phyloP scores from a whole-genome alignment of 1,140 invertebrate genomes.

The Drosophila ananassae region DNA sequence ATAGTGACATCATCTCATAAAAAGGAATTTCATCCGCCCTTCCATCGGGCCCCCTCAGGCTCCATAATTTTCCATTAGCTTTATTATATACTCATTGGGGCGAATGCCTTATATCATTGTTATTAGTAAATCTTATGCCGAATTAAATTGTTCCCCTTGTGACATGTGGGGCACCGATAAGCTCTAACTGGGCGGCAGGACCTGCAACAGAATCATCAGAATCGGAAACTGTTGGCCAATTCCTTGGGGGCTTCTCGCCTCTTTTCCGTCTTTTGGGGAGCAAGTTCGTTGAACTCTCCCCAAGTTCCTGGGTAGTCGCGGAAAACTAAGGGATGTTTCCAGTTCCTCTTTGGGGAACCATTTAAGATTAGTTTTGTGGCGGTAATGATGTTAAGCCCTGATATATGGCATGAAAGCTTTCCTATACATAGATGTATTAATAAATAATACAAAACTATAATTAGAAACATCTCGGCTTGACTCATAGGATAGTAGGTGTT shows the following conservation, averaged over 20 bases:
- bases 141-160: constrained; percentile 49
- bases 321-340: constrained; percentile 28
- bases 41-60: not conserved
- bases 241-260: constrained; percentile 42
- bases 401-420: constrained; percentile 8
- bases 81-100: constrained; percentile 80
- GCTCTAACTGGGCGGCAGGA: constrained; percentile 7
- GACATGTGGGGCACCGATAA: constrained; percentile 11
- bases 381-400: not conserved
- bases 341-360: constrained; percentile 9
- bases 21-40: not conserved
- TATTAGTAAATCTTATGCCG: constrained; percentile 77
- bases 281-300: constrained; percentile 66
- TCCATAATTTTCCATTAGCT: constrained; percentile 78
- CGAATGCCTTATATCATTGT: constrained; percentile 79
- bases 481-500: not conserved
- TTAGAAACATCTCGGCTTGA: not conserved
- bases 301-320: constrained; percentile 9
- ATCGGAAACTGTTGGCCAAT: constrained; percentile 18
- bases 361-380: constrained; percentile 25
- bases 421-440: not conserved
- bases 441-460: constrained; percentile 1
- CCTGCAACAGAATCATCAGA: constrained; percentile 37
- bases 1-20: not conserved
- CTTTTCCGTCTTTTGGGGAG: constrained; percentile 20